These are phyloP conservation scores for Rhinogobio ventralis DNA, from an alignment of 2,797 vertebrate species.

Conservation along the genomic window DNA sequence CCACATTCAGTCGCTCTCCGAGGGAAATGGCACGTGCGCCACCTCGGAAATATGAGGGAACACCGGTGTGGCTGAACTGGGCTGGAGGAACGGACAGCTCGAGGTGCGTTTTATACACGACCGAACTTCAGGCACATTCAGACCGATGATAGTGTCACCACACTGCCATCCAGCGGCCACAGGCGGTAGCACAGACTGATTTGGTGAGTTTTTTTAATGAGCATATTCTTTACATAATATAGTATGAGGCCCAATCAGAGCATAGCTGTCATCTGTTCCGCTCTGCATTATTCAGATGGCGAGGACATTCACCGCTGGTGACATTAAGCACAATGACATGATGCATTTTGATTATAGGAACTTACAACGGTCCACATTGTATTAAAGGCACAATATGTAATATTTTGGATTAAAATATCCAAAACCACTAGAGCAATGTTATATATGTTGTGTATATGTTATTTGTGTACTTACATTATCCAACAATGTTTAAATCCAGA, in stretches of 20 bases:
- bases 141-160: constrained; percentile 69
- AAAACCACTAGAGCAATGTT: no score
- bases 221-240: constrained; percentile 41
- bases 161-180: constrained; percentile 76
- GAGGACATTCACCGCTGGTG: neutral
- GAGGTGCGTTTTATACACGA: constrained; percentile 7
- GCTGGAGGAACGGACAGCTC: constrained; percentile 2
- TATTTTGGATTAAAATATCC: no score
- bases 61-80: neutral
- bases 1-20: constrained; percentile 8
- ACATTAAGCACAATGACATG: neutral
- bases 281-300: neutral
- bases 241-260: constrained; percentile 11
- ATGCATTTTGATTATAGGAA: neutral
- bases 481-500: no score
- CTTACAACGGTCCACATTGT: neutral
- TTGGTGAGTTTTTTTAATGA: constrained; percentile 36
- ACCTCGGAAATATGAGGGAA: neutral
- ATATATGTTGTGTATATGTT: no score
- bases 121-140: constrained; percentile 3
- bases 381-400: no score
- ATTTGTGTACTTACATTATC: no score
- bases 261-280: constrained; percentile 7
- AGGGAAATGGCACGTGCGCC: constrained; percentile 19
- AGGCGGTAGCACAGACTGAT: constrained; percentile 53